Evolutionary conservation across 1,140 invertebrate genomes (phyloP), one percentile per base, ranked within the genome.

Genomic region (Eurosta solidaginis): DNA sequence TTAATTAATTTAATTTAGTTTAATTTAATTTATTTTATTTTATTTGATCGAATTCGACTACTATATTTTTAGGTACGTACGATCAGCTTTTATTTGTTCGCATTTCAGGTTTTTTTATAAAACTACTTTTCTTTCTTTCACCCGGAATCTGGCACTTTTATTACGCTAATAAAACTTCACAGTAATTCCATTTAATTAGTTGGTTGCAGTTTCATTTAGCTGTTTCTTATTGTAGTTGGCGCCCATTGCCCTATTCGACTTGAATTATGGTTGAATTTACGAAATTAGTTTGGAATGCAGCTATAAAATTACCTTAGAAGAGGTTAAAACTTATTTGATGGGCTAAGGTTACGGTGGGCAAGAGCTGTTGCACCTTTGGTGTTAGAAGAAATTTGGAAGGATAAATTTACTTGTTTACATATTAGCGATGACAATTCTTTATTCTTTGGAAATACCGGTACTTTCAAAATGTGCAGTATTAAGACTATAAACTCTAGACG

Each of bases 261-360:
- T 68, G 59, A 68, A 12, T 40, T 40, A 68, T 68, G 59, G 59
- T 68, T 68, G 59, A 68, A 68, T 40, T 68, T 36, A n/a, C 59
- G n/a, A 68, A 68, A 68, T 68, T 68, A 68, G 59, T 40, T 68
- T 22, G 59, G 59, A 68, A 42, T 68, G 59, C 33, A 68, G 59
- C 59, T 68, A 68, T 68, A 40, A 68, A 68, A 68, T 68, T 68
- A 68, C 59, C 36, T 68, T 68, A 40, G n/a, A 68, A 68, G 59
- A 59, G 59, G 33, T 29, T 68, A 20, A 29, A 68, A 40, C 27
- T n/a, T 68, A 9, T 36, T 68, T 68, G n/a, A 68, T 68, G 7
- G 59, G 14, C 40, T 40, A 1, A 17, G 40, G n/a, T n/a, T 68
- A n/a, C n/a, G 59, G 33, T 33, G n/a, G 14, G 9, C 1, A 25